Conservation (phyloP, 2,113 vertebrate species). For the Cyprinus carpio region DNA sequence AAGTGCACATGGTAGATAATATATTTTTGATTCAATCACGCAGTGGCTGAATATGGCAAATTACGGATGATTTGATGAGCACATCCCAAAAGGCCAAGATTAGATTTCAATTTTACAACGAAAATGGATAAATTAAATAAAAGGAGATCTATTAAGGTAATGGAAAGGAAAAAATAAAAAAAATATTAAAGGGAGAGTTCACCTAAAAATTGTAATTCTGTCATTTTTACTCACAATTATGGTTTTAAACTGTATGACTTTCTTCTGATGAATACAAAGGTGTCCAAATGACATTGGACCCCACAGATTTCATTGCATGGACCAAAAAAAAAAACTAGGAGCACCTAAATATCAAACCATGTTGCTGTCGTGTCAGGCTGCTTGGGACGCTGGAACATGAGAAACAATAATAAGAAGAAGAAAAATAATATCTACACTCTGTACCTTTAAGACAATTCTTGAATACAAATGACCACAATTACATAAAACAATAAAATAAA, state of each 20-base stretch:
- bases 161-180: not conserved
- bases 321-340: not conserved
- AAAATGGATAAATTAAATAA: slow-evolving; percentile 34
- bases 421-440: not conserved
- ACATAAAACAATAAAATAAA: not conserved
- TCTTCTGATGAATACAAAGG: not conserved
- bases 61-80: not conserved
- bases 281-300: not conserved
- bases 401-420: not conserved
- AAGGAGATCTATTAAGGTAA: not conserved
- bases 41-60: slow-evolving; percentile 20
- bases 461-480: not conserved
- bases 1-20: slow-evolving; percentile 25
- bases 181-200: not conserved
- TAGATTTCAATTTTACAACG: slow-evolving; percentile 29
- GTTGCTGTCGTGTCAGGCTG: not conserved
- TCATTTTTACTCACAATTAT: not conserved
- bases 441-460: not conserved
- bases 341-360: not conserved
- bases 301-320: not conserved
- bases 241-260: not conserved
- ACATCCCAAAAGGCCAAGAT: slow-evolving; percentile 31
- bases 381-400: not conserved
- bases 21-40: slow-evolving; percentile 38
- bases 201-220: not conserved